Conservation (phyloP, 2,888 invertebrate species). For the Aplocera efformata region DNA sequence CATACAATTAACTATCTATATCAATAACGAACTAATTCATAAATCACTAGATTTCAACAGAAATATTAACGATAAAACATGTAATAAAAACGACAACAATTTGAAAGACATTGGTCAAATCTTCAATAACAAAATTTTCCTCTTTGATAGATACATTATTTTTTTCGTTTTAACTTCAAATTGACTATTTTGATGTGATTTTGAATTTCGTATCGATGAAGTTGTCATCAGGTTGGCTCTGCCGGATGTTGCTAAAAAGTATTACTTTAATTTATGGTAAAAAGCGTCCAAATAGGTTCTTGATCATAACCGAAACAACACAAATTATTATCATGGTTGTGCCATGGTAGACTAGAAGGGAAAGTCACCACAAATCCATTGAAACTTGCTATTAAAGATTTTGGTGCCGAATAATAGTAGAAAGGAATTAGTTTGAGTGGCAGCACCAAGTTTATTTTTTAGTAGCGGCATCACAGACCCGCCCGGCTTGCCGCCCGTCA, state of each 20-base stretch:
- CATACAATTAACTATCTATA: slow-evolving; percentile 69
- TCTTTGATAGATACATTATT: slow-evolving; percentile 61
- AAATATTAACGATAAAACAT: slow-evolving; percentile 71
- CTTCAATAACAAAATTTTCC: slow-evolving; percentile 76
- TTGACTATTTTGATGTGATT: slow-evolving; percentile 58
- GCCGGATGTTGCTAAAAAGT: slow-evolving; percentile 32
- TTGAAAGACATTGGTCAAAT: slow-evolving; percentile 77
- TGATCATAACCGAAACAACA: neutral
- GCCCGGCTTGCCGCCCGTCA: slow-evolving; percentile 36
- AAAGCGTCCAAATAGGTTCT: slow-evolving; percentile 6
- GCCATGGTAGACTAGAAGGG: neutral
- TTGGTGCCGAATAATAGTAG: slow-evolving; percentile 10
- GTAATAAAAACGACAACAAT: slow-evolving; percentile 75
- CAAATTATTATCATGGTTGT: neutral
- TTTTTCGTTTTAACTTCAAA: slow-evolving; percentile 33
- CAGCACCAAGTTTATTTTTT: slow-evolving; percentile 32
- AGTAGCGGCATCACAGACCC: slow-evolving; percentile 33
- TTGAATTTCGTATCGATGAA: slow-evolving; percentile 66
- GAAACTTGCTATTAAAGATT: neutral
- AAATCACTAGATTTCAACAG: slow-evolving; percentile 70
- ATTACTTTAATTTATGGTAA: slow-evolving; percentile 37
- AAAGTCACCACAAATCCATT: neutral
- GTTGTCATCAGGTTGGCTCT: slow-evolving; percentile 70
- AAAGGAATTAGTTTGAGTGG: slow-evolving; percentile 20
- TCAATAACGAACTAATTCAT: slow-evolving; percentile 68